Evolutionary conservation across 2,888 invertebrate species (phyloP), one percentile per base, ranked within the genome.

Genomic region (Congeria kusceri): DNA sequence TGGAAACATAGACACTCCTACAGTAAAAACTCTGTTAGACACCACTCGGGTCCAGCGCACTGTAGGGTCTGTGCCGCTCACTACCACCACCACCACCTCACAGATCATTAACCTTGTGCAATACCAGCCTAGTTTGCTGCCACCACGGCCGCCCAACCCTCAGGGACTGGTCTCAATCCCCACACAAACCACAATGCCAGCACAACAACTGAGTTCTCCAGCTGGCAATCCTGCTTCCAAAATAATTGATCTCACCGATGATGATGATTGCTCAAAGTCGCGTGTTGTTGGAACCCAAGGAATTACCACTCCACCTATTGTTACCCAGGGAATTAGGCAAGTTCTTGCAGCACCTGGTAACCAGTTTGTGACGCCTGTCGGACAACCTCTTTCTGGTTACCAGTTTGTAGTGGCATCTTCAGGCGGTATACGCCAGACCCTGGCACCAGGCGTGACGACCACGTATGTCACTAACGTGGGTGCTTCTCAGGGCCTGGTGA

Each of bases 221-320:
- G 57, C 39, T n/a, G 65, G 53, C 28, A 64, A 58, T 39, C 76
- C 77, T 15, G 47, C 59, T 44, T 72, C 66, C 25, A 89, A 89
- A 68, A 79, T 90, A 0, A 90, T 91, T 59, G 91, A 91, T 64
- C 79, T 91, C 57, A 91, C 91, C 1, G 85, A 84, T 27, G 91
- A 91, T 72, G 90, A 91, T 53, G 89, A 89, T 23, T 32, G 57
- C 18, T 63, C 49, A 28, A 75, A 77, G 47, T 66, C 66, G 28
- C 79, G 75, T 44, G 23, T 83, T 15, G 74, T 78, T 23, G 71
- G 78, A 18, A 46, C 69, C 32, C 79, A 59, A 53, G 46, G 62
- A 56, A 66, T 61, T n/a, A n/a, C 78, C n/a, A 74, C 72, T 32
- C 15, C 73, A 3, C 20, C 44, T 9, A 27, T 39, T 29, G 32